Percentiles rank a stretch among this genome's conserved stretches.
phyloP scores from a whole-genome alignment of 2,888 invertebrate genomes.

The Polylopha cassiicola region DNA sequence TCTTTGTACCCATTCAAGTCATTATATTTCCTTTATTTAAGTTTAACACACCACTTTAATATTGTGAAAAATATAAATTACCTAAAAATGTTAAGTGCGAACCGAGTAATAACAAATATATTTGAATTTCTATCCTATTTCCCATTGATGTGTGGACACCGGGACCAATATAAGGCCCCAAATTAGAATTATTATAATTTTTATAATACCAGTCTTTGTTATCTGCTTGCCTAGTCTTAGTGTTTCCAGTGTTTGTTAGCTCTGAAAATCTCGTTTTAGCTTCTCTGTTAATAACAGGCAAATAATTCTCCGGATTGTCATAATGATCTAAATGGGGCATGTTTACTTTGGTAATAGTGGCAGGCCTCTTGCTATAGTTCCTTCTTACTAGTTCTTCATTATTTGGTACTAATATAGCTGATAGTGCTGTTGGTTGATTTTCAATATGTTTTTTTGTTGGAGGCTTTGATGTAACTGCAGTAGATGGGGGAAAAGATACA shows the following conservation, averaged over 20 bases:
- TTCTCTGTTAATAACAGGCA: conserved; percentile 60
- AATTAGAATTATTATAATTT: conserved; percentile 84
- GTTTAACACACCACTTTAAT: too few species aligned
- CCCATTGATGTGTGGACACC: conserved; percentile 46
- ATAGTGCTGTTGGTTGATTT: conserved; percentile 71
- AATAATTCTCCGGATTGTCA: conserved; percentile 49
- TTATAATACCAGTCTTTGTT: conserved; percentile 91
- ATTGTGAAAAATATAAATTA: too few species aligned
- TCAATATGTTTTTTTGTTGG: conserved; percentile 54
- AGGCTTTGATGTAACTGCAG: conserved; percentile 46
- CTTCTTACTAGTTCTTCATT: conserved; percentile 50
- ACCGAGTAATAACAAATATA: conserved; percentile 21
- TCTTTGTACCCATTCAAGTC: too few species aligned
- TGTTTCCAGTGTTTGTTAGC: conserved; percentile 52
- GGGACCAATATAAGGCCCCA: conserved; percentile 68
- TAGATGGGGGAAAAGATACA: conserved; percentile 41
- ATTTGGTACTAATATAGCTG: conserved; percentile 80
- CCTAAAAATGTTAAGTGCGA: conserved; percentile 17
- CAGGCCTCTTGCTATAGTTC: conserved; percentile 55
- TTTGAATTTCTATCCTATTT: conserved; percentile 30
- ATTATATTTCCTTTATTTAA: too few species aligned
- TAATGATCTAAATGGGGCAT: conserved; percentile 57
- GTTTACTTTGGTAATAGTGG: conserved; percentile 66
- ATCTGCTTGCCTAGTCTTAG: conserved; percentile 66
- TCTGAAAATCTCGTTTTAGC: conserved; percentile 64